These are phyloP conservation scores for Olivierus martensii DNA, from an alignment of 1,140 invertebrate species.

Conservation along the genomic window DNA sequence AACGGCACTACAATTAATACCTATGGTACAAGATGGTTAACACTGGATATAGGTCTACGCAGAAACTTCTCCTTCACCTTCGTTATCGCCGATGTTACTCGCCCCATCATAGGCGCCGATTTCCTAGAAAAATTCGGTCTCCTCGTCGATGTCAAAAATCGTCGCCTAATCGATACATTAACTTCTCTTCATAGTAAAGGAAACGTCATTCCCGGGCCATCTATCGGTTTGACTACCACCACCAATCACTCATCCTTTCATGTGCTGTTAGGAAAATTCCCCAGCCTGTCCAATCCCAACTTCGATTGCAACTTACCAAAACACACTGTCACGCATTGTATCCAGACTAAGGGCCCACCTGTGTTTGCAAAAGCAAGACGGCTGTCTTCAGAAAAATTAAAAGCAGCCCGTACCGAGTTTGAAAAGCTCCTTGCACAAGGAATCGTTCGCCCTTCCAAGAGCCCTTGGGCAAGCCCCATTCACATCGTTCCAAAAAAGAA, in stretches of 20 bases:
- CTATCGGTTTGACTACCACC: neutral
- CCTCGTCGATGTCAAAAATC: neutral
- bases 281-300: neutral
- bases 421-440: constrained; percentile 7
- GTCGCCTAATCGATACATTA: neutral
- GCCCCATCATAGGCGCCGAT: neutral
- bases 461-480: too few species aligned
- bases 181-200: too few species aligned
- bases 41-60: neutral
- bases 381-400: constrained; percentile 2
- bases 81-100: too few species aligned
- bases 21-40: neutral
- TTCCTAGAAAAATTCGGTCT: neutral
- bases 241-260: neutral
- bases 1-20: too few species aligned
- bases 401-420: constrained; percentile 1
- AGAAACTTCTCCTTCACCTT: neutral
- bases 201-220: neutral
- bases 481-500: constrained; percentile 23
- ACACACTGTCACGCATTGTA: too few species aligned
- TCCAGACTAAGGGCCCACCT: too few species aligned
- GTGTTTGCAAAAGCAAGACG: constrained; percentile 2
- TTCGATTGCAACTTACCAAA: too few species aligned
- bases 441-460: too few species aligned
- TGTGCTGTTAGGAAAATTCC: constrained; percentile 2